Evolutionary conservation across 2,888 invertebrate genomes (phyloP).

Genomic region (Callinectes sapidus): DNA sequence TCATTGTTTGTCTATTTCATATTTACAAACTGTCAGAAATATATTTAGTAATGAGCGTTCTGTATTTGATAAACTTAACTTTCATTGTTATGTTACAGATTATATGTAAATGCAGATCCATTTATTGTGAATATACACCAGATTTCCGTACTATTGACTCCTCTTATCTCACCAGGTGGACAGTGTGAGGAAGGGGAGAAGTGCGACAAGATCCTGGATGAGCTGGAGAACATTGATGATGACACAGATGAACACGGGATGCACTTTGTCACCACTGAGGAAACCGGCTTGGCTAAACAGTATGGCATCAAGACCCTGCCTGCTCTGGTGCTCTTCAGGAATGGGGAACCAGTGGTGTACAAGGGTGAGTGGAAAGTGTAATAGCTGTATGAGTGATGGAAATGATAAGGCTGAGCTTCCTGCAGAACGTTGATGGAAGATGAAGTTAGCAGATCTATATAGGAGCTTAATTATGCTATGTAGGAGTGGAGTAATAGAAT

Average conservation of each 20-base stretch:
- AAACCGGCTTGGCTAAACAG: conserved; percentile 86
- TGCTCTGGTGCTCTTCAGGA: conserved; percentile 91
- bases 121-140: not conserved
- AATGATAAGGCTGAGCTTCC: not conserved
- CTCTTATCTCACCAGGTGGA: conserved; percentile 73
- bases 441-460: not conserved
- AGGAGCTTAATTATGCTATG: not conserved
- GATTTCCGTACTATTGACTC: too few species aligned
- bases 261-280: conserved; percentile 94
- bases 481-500: not conserved
- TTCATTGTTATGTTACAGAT: not conserved
- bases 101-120: not conserved
- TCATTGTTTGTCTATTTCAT: not conserved
- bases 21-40: not conserved
- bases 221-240: conserved; percentile 93
- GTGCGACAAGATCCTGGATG: conserved; percentile 89
- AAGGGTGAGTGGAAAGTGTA: conserved; percentile 78
- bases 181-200: conserved; percentile 82
- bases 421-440: not conserved
- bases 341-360: conserved; percentile 90
- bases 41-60: not conserved
- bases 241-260: conserved; percentile 94
- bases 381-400: not conserved
- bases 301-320: conserved; percentile 89
- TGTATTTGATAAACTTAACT: not conserved